Evolutionary conservation across 1,140 invertebrate species (phyloP).

Genomic region (Leptoteleia sp.): DNA sequence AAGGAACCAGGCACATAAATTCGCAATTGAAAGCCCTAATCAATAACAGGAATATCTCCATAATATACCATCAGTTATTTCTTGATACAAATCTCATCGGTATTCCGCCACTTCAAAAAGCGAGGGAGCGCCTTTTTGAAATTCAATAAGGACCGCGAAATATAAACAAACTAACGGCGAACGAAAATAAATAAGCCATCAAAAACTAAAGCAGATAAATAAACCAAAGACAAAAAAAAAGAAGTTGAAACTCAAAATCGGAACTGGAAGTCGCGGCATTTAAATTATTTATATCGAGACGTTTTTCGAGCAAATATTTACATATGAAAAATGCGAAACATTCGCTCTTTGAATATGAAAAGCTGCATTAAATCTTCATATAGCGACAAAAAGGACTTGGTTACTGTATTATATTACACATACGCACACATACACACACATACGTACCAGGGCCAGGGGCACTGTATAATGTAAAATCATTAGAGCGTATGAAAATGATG

Average conservation of each 20-base stretch:
- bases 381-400: constrained; percentile 18
- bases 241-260: too few relatives aligned
- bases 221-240: too few relatives aligned
- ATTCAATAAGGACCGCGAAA: too few relatives aligned
- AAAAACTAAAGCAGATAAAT: neutral
- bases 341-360: constrained; percentile 22
- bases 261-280: constrained; percentile 1
- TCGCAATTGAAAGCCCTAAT: constrained; percentile 22
- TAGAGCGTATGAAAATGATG: constrained; percentile 30
- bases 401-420: constrained; percentile 28
- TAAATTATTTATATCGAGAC: constrained; percentile 35
- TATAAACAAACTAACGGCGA: too few relatives aligned
- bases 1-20: constrained; percentile 20
- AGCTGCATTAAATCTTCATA: constrained; percentile 33
- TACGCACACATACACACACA: too few relatives aligned
- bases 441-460: neutral
- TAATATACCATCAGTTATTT: constrained; percentile 27
- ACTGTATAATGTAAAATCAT: constrained; percentile 32
- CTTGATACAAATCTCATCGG: constrained; percentile 20
- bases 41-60: constrained; percentile 16
- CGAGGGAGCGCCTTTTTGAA: too few relatives aligned
- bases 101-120: too few relatives aligned
- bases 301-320: constrained; percentile 34
- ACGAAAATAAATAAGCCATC: neutral
- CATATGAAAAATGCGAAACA: constrained; percentile 25